phyloP scores from a whole-genome alignment of 2,113 vertebrate genomes.

The Thunnus thynnus region DNA sequence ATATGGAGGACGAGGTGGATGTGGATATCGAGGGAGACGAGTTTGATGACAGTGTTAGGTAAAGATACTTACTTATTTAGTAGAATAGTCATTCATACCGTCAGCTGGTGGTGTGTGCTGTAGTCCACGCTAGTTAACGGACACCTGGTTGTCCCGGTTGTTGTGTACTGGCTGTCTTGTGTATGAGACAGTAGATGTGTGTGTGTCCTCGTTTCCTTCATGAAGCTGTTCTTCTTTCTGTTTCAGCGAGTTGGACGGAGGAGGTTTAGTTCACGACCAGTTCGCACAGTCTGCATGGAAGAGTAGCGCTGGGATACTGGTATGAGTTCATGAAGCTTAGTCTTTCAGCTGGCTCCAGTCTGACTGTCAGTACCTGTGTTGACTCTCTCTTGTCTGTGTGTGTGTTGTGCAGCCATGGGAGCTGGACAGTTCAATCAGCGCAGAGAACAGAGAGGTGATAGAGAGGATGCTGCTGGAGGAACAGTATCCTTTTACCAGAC shows the following conservation, averaged over 20 bases:
- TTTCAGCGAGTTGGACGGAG: slow-evolving; percentile 84
- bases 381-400: not conserved
- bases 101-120: not conserved
- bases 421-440: slow-evolving; percentile 94
- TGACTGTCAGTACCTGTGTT: not conserved
- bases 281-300: slow-evolving; percentile 92
- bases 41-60: slow-evolving; percentile 69
- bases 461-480: slow-evolving; percentile 98
- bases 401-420: slow-evolving; percentile 90
- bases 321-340: slow-evolving; percentile 61
- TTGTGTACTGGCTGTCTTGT: not conserved
- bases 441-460: slow-evolving; percentile 94
- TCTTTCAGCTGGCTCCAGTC: not conserved
- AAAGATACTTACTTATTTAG: not conserved
- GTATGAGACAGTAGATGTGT: not conserved
- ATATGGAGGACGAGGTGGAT: slow-evolving; percentile 90
- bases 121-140: accelerated
- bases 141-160: not conserved
- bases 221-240: not conserved
- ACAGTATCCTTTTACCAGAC: slow-evolving; percentile 91
- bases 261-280: slow-evolving; percentile 86
- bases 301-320: slow-evolving; percentile 86
- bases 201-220: not conserved
- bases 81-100: accelerated
- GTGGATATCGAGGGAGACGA: slow-evolving; percentile 95